Conservation (phyloP, 2,113 vertebrate genomes). For the Erinaceus europaeus region DNA sequence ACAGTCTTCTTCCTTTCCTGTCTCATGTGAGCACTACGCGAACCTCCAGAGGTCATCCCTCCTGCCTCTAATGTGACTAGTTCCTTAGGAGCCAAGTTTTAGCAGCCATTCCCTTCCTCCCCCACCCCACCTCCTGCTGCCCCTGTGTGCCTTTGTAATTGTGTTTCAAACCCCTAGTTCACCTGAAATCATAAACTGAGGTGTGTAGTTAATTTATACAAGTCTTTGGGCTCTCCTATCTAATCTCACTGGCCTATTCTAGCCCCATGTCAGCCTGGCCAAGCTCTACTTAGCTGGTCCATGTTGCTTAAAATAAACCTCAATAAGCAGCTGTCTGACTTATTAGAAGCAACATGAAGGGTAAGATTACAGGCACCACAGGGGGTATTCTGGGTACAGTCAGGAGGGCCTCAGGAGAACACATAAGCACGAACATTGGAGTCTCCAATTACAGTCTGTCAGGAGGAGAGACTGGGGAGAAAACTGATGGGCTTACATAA, state of each 20-base stretch:
- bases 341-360: constrained; percentile 55
- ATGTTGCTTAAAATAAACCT: constrained; percentile 65
- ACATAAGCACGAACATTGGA: constrained; percentile 10
- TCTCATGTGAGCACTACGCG: neutral
- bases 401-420: constrained; percentile 15
- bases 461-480: neutral
- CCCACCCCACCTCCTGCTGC: no score
- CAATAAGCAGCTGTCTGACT: constrained; percentile 57
- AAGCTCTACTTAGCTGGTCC: constrained; percentile 38
- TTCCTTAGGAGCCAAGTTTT: constrained; percentile 7
- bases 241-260: neutral
- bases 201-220: neutral
- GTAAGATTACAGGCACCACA: constrained; percentile 61
- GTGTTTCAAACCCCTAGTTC: neutral
- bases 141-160: neutral
- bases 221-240: neutral
- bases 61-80: neutral
- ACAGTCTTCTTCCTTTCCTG: neutral
- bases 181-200: neutral
- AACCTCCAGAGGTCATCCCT: neutral
- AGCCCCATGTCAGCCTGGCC: constrained; percentile 34
- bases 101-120: neutral
- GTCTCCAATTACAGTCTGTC: constrained; percentile 40
- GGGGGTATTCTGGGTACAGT: constrained; percentile 42
- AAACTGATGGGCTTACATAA: neutral